A percentile compares a stretch with the other conserved stretches of the same genome.
Conservation (phyloP, 2,113 vertebrate genomes). For the Anser cygnoides region DNA sequence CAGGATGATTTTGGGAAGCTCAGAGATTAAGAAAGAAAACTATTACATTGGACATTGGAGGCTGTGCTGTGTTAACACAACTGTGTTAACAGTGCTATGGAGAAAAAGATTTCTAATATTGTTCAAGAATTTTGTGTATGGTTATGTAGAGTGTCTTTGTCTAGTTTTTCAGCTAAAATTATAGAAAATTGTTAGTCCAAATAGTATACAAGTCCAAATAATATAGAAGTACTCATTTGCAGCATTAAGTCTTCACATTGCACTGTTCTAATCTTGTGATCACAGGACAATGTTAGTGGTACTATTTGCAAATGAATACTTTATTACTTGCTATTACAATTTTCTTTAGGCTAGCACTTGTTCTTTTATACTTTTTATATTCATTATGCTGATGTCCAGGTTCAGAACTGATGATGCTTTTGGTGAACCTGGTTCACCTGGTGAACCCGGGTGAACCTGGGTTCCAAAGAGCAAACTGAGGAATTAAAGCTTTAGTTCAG, state of each 20-base stretch:
- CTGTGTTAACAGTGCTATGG: background rate
- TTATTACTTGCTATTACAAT: background rate
- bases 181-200: background rate
- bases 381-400: background rate
- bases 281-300: background rate
- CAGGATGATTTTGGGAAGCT: background rate
- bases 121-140: background rate
- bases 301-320: background rate
- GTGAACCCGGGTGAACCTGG: background rate
- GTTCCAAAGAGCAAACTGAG: background rate
- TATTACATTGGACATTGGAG: background rate
- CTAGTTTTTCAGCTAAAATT: background rate
- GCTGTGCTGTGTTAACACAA: background rate
- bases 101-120: background rate
- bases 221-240: background rate
- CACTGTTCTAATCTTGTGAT: background rate
- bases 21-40: background rate
- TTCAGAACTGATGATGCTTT: background rate
- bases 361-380: background rate
- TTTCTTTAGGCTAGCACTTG: background rate
- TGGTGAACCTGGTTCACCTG: too few relatives aligned
- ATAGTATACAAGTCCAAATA: background rate
- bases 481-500: background rate
- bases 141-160: background rate
- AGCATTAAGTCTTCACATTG: accelerated